Conservation (phyloP, 2,888 invertebrate genomes). For the Agrochola litura region DNA sequence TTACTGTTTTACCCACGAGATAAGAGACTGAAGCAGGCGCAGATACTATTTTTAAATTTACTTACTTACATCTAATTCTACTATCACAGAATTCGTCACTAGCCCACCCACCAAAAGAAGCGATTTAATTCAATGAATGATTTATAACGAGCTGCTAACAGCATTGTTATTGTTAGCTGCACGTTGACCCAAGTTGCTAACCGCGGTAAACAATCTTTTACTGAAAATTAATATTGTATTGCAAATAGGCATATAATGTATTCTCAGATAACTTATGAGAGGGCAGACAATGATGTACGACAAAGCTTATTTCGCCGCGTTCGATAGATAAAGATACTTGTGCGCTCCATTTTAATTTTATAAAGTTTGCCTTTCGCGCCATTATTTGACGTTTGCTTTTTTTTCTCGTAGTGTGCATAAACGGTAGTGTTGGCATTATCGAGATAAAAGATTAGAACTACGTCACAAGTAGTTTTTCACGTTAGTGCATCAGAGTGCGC, state of each 20-base stretch:
- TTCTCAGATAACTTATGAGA: slow-evolving; percentile 78
- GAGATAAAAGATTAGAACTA: slow-evolving; percentile 36
- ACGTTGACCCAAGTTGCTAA: slow-evolving; percentile 71
- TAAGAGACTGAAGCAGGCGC: not conserved
- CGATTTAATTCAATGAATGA: slow-evolving; percentile 65
- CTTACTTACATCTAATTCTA: slow-evolving; percentile 5
- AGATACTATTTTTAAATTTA: not conserved
- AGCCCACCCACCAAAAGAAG: slow-evolving; percentile 52
- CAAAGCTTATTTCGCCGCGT: slow-evolving; percentile 71
- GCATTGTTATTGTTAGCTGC: slow-evolving; percentile 70
- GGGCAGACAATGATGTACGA: slow-evolving; percentile 77
- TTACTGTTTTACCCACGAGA: not conserved
- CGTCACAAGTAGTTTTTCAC: slow-evolving; percentile 34
- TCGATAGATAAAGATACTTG: slow-evolving; percentile 72
- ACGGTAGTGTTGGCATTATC: slow-evolving; percentile 48
- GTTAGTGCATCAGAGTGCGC: slow-evolving; percentile 39
- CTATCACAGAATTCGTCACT: slow-evolving; percentile 48
- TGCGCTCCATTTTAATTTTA: slow-evolving; percentile 58
- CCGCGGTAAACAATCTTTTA: slow-evolving; percentile 66
- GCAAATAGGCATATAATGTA: slow-evolving; percentile 72
- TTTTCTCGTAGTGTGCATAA: slow-evolving; percentile 25
- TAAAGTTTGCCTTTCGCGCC: slow-evolving; percentile 61
- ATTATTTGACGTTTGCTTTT: slow-evolving; percentile 60
- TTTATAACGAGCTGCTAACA: slow-evolving; percentile 54
- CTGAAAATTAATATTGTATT: slow-evolving; percentile 70